Conservation (phyloP, 2,797 vertebrate species). For the Syngnathus rostellatus region DNA sequence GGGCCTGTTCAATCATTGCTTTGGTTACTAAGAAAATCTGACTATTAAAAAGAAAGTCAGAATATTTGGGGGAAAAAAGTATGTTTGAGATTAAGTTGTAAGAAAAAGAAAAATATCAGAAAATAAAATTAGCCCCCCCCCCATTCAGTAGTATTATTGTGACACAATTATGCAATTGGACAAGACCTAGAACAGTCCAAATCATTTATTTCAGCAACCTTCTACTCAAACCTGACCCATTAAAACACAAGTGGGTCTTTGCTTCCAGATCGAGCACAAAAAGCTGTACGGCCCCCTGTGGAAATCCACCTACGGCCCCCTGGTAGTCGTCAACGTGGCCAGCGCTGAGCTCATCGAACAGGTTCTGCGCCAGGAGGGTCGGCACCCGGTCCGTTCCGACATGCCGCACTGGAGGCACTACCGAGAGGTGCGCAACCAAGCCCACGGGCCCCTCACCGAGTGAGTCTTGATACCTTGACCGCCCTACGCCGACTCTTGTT, state of each 20-base stretch:
- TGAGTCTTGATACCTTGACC: slow-evolving; percentile 34
- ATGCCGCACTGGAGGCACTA: slow-evolving; percentile 76
- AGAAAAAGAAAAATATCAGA: neutral
- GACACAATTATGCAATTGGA: no score
- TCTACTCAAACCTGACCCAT: neutral
- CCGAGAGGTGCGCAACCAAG: slow-evolving; percentile 65
- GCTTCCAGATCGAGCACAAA: slow-evolving; percentile 61
- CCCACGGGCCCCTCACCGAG: slow-evolving; percentile 73
- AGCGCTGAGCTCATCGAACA: slow-evolving; percentile 70
- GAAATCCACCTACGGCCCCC: slow-evolving; percentile 67
- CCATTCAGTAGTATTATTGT: no score
- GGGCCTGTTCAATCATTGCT: neutral
- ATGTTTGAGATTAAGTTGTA: neutral
- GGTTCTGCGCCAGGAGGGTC: slow-evolving; percentile 72
- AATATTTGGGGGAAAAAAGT: neutral
- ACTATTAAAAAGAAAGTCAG: neutral
- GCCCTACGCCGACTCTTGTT: neutral
- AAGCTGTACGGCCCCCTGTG: slow-evolving; percentile 73
- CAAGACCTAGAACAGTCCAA: no score
- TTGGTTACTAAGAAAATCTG: no score
- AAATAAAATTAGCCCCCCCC: no score
- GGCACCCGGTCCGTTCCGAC: slow-evolving; percentile 59
- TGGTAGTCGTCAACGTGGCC: slow-evolving; percentile 71
- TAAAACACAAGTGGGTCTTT: neutral
- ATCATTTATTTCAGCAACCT: no score